These are phyloP conservation scores for Nyleta sp. DNA, from an alignment of 2,888 invertebrate genomes.

Conservation along the genomic window DNA sequence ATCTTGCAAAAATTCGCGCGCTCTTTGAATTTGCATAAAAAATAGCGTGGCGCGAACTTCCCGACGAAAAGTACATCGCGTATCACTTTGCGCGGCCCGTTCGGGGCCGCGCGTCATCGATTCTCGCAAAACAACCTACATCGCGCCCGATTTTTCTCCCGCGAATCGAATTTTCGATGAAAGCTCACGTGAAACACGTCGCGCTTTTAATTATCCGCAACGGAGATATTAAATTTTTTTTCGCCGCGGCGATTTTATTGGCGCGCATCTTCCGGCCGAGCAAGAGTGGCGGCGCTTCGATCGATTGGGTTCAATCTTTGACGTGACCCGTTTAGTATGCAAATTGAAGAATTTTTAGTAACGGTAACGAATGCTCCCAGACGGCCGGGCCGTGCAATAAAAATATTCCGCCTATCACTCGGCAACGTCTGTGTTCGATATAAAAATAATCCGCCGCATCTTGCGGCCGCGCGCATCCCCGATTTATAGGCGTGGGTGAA, in stretches of 20 bases:
- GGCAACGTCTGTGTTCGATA: conserved; percentile 45
- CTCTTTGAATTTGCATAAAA: conserved; percentile 21
- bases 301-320: conserved; percentile 64
- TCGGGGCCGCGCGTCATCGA: conserved; percentile 1
- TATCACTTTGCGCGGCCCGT: conserved; percentile 24
- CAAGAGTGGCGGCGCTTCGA: conserved; percentile 33
- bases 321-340: conserved; percentile 66
- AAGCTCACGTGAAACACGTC: conserved; percentile 18
- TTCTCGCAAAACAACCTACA: conserved; percentile 3
- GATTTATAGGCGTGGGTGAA: conserved; percentile 36
- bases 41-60: neutral
- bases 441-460: conserved; percentile 50
- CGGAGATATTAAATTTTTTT: conserved; percentile 40
- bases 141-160: neutral
- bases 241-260: conserved; percentile 29
- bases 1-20: neutral
- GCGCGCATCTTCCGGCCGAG: neutral
- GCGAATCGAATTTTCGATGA: conserved; percentile 26
- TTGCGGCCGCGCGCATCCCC: conserved; percentile 26
- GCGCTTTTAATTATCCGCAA: conserved; percentile 32
- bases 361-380: conserved; percentile 53
- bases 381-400: conserved; percentile 50
- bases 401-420: conserved; percentile 52
- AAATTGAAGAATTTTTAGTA: conserved; percentile 63
- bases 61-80: conserved; percentile 14